These are phyloP conservation scores for Acyrthosiphon pisum DNA, from an alignment of 1,140 invertebrate species.

Conservation along the genomic window DNA sequence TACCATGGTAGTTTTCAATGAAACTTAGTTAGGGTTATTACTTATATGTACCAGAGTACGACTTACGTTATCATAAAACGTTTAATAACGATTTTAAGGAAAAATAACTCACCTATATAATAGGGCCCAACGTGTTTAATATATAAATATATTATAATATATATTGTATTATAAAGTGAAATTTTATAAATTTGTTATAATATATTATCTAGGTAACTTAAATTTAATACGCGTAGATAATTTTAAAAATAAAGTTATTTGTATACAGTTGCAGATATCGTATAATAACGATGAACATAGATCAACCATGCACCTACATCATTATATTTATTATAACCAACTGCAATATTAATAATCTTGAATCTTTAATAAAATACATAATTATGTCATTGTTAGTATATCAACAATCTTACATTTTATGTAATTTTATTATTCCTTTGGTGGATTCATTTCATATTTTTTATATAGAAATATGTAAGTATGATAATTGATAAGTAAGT, in stretches of 20 bases:
- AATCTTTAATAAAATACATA: not conserved
- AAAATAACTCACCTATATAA: not conserved
- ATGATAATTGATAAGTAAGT: too few relatives aligned
- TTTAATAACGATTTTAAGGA: not conserved
- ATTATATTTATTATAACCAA: not conserved
- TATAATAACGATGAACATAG: not conserved
- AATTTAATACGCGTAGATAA: not conserved
- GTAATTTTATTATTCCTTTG: too few relatives aligned
- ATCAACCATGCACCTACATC: not conserved
- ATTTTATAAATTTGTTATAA: not conserved
- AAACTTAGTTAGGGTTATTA: not conserved
- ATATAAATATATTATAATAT: not conserved
- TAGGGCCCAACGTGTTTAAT: not conserved
- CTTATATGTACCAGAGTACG: not conserved
- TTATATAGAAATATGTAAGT: too few relatives aligned
- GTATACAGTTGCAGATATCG: not conserved
- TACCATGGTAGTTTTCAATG: not conserved
- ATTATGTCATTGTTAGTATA: too few relatives aligned
- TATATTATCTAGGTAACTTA: not conserved
- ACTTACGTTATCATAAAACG: not conserved
- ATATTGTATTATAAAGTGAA: not conserved
- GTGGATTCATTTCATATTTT: too few relatives aligned
- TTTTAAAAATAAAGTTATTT: not conserved
- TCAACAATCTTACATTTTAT: too few relatives aligned
- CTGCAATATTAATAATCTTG: not conserved